These are phyloP conservation scores for Parazoanthus atlanticus DNA, from an alignment of 92 coral and sea anemone species.

Conservation along the genomic window DNA sequence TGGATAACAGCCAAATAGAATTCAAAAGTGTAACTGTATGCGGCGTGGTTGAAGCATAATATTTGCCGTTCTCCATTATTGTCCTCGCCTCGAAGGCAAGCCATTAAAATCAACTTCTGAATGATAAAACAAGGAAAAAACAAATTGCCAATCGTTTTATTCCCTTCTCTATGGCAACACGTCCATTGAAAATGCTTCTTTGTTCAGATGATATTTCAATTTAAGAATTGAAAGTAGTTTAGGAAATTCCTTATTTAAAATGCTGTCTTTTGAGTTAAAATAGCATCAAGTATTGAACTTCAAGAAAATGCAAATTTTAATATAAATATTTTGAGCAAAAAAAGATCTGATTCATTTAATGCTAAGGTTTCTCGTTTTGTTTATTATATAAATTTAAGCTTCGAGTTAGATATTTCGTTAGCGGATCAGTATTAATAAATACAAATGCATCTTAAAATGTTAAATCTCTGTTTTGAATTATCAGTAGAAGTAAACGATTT, in stretches of 20 bases:
- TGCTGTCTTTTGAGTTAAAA: not conserved
- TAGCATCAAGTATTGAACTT: not conserved
- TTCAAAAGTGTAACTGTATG: not conserved
- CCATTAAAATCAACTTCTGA: not conserved
- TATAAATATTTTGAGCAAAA: too few species aligned
- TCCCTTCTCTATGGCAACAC: conserved; percentile 4
- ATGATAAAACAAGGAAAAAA: not conserved
- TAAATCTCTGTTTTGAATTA: not conserved
- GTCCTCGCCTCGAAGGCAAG: not conserved
- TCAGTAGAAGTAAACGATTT: too few species aligned
- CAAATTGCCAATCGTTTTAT: not conserved
- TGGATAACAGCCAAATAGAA: not conserved
- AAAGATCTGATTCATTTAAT: not conserved
- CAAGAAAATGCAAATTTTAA: not conserved
- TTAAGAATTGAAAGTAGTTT: not conserved
- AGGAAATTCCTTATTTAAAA: not conserved
- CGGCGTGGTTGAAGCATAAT: not conserved
- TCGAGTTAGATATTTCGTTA: too few species aligned
- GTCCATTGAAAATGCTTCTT: not conserved
- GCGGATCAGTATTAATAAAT: too few species aligned
- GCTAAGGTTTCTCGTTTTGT: not conserved
- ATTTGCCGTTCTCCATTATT: not conserved
- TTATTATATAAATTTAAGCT: not conserved
- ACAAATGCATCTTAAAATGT: not conserved
- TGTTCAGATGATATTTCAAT: not conserved